Conservation (phyloP, 2,888 invertebrate species). For the Platycheirus albimanus region DNA sequence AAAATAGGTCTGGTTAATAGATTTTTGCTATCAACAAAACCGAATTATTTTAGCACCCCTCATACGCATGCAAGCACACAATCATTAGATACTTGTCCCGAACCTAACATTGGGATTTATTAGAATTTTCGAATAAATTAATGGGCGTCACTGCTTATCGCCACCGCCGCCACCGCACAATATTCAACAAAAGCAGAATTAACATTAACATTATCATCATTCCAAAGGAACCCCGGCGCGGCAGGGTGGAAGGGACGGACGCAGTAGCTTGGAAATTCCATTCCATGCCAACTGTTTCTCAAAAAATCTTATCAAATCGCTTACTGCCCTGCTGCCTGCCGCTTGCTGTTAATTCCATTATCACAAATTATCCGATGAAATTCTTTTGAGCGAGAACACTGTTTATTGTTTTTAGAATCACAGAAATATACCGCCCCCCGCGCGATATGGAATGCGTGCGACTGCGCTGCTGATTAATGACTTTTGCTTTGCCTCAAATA, state of each 20-base stretch:
- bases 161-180: no score
- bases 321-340: no score
- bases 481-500: constrained; percentile 27
- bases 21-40: constrained; percentile 8
- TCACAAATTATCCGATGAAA: constrained; percentile 62
- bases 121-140: constrained; percentile 61
- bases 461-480: constrained; percentile 58
- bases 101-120: constrained; percentile 38
- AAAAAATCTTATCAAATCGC: constrained; percentile 47
- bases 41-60: not conserved
- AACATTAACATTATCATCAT: constrained; percentile 24
- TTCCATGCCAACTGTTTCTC: constrained; percentile 13
- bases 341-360: constrained; percentile 65
- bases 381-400: constrained; percentile 34
- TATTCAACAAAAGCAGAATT: constrained; percentile 44
- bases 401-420: constrained; percentile 31
- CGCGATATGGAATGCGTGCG: constrained; percentile 39
- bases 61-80: constrained; percentile 8
- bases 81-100: not conserved
- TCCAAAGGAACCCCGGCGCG: not conserved
- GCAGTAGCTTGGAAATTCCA: constrained; percentile 16
- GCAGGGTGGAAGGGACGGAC: not conserved
- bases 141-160: constrained; percentile 70
- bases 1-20: no score
- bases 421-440: no score